Base-by-base conservation (phyloP, 2,113 vertebrate genomes). In the Channa argus region DNA sequence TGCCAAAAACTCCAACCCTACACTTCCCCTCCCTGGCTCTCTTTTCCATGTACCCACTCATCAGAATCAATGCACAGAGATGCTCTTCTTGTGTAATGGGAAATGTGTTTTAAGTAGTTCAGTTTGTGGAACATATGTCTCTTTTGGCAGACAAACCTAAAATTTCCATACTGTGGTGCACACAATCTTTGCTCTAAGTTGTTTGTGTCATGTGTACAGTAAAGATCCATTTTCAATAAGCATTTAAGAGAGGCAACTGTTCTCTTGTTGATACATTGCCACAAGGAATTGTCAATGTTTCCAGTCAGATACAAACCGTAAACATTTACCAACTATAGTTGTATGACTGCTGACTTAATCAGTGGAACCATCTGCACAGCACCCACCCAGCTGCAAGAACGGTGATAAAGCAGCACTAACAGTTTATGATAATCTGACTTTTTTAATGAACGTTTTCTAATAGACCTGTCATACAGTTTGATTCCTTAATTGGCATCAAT, bases 11-110 rank as follows among this genome's bases (percentile, higher is more conserved):
- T 87, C 79, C 62, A 63, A 75, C 37, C 47, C 34, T 56, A 56
- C 43, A 41, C 63, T 67, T 61, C 34, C 63, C 41, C 76, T 86
- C 65, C 5, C 64, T 66, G 70, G 64, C 70, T 76, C 63, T 4
- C 49, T 55, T 79, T 77, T 77, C 76, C 80, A 84, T 74, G 71
- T 69, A 52, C 85, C 88, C 83, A 75, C 56, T 71, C 65, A 68
- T 84, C 79, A 79, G 85, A 74, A 86, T 88, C 86, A 88, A 72
- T 78, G 76, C 80, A 86, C 71, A 87, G 90, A 89, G 79, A 80
- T 82, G 77, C 86, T 89, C 85, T 67, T 71, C 85, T 82, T 83
- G 47, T 33, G 67, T 33, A 73, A 71, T 63, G 34, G 71, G 59
- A 78, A 82, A 77, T 55, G 46, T 65, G 41, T 50, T 70, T 24